These are phyloP conservation scores for Arnoldichthys spilopterus DNA, from an alignment of 2,797 vertebrate species.

Conservation along the genomic window DNA sequence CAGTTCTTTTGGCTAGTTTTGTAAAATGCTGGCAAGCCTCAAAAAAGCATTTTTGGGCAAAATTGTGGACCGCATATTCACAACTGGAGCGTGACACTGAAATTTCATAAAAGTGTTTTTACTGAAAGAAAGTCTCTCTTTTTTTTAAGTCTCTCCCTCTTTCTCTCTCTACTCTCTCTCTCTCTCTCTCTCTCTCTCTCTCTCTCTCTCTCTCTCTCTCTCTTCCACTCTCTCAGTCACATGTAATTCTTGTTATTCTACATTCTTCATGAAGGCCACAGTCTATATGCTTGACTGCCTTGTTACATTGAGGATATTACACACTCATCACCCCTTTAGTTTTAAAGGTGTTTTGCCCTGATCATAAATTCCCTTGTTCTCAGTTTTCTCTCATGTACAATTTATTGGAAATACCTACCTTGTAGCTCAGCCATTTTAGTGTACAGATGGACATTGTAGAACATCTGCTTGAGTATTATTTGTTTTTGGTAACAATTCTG, in stretches of 20 bases:
- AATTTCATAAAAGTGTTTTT: slow-evolving; percentile 28
- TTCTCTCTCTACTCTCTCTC: too few species aligned
- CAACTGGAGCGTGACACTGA: slow-evolving; percentile 43
- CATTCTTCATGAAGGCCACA: not conserved
- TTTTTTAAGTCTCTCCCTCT: too few species aligned
- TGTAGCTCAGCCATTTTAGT: not conserved
- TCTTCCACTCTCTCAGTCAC: not conserved
- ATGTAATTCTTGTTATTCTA: not conserved
- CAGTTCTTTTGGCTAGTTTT: not conserved
- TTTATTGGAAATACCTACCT: not conserved
- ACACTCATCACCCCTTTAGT: not conserved
- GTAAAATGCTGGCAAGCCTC: slow-evolving; percentile 19
- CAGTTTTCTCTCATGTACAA: not conserved
- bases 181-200: not conserved
- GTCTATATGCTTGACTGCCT: not conserved
- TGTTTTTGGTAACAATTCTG: too few species aligned
- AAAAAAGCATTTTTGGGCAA: slow-evolving; percentile 10
- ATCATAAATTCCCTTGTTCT: not conserved
- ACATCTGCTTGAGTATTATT: not conserved
- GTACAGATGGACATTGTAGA: not conserved
- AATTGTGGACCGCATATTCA: not conserved
- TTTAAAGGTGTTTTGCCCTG: not conserved
- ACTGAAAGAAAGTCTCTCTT: not conserved
- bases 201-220: too few species aligned
- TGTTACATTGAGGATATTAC: not conserved